phyloP scores from a whole-genome alignment of 2,797 vertebrate genomes.

The Xiphophorus birchmanni region DNA sequence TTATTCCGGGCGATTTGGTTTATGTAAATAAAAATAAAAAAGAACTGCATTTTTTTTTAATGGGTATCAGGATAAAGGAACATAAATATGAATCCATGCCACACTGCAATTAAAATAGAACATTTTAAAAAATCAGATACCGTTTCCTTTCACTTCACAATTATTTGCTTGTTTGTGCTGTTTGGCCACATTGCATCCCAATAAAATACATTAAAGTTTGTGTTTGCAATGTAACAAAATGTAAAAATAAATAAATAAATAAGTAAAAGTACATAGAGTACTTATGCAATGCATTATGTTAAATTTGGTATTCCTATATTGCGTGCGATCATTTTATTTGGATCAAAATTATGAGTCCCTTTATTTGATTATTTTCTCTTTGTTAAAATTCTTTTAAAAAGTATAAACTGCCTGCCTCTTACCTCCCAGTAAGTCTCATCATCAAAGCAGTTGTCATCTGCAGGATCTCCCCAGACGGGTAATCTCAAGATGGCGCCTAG shows the following conservation, averaged over 20 bases:
- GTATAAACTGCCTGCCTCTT: constrained; percentile 33
- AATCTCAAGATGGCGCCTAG: constrained; percentile 90
- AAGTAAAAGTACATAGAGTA: neutral
- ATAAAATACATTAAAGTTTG: neutral
- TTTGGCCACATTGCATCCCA: neutral
- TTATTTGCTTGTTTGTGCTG: neutral
- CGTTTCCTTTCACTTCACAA: neutral
- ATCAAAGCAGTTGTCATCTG: constrained; percentile 92
- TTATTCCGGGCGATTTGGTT: neutral
- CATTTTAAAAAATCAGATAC: neutral
- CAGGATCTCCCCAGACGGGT: constrained; percentile 90
- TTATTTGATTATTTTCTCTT: neutral
- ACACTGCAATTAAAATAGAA: neutral
- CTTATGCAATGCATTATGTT: neutral
- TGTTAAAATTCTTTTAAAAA: neutral
- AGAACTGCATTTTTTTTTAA: neutral
- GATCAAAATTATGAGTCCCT: neutral
- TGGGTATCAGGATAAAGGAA: neutral
- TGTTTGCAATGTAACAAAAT: neutral
- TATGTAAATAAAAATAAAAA: neutral
- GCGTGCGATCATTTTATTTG: neutral
- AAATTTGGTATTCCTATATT: neutral
- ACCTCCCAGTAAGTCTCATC: constrained; percentile 96
- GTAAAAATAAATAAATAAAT: neutral
- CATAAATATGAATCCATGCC: neutral